Conservation (phyloP, 2,888 invertebrate species). For the Pseudococcus longispinus region DNA sequence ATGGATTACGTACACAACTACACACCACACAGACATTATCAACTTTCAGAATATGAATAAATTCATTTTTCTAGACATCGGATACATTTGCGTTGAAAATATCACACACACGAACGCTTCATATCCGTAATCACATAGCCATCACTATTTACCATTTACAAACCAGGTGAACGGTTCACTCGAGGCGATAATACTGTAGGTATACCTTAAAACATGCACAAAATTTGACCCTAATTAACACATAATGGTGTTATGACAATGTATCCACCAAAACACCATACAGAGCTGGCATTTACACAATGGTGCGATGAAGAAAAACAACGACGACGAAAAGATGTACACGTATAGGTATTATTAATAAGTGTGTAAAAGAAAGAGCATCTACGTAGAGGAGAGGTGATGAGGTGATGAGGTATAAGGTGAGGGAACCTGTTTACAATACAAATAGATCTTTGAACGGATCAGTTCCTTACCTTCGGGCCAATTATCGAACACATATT, state of each 20-base stretch:
- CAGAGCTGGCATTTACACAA: not conserved
- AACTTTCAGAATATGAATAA: not conserved
- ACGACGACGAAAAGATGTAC: not conserved
- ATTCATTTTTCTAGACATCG: not conserved
- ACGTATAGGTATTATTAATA: not conserved
- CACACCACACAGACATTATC: not conserved
- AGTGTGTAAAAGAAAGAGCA: not conserved
- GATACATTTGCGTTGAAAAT: not conserved
- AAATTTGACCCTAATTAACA: constrained; percentile 31
- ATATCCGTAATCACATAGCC: not conserved
- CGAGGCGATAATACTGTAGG: not conserved
- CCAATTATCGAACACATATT: constrained; percentile 99
- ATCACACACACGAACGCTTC: not conserved
- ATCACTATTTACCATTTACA: not conserved
- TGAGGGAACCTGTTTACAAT: not conserved
- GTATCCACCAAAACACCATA: not conserved
- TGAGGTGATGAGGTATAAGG: no score
- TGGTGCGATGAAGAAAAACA: not conserved
- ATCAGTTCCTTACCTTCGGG: constrained; percentile 79
- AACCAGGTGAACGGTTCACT: not conserved
- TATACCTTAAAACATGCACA: not conserved
- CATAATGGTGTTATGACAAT: constrained; percentile 23
- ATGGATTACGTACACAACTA: not conserved
- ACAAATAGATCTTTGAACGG: not conserved
- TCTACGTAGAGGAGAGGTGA: not conserved